Evolutionary conservation across 2,113 vertebrate species (phyloP).

Genomic region (Eublepharis macularius): DNA sequence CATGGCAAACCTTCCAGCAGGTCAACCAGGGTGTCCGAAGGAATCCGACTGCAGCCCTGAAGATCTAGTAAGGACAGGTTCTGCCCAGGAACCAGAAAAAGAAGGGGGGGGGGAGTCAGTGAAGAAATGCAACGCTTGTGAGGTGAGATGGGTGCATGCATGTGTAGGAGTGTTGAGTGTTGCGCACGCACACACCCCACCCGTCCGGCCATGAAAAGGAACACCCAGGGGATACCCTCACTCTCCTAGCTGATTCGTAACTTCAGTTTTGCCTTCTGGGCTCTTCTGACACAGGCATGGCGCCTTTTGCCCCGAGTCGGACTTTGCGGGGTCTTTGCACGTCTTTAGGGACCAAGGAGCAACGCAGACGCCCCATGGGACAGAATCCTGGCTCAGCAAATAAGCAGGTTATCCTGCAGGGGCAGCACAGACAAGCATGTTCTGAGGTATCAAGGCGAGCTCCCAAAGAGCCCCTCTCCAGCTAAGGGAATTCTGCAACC

Average conservation of each 20-base stretch:
- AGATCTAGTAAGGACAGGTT: constrained; percentile 58
- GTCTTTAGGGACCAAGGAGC: background rate
- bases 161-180: too few species aligned
- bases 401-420: too few species aligned
- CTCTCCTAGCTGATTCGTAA: background rate
- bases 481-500: too few species aligned
- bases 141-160: too few species aligned
- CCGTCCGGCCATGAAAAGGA: background rate
- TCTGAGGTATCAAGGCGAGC: too few species aligned
- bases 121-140: too few species aligned
- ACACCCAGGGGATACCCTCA: background rate
- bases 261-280: background rate
- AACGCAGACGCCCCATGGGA: too few species aligned
- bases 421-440: too few species aligned
- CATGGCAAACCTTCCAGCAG: constrained; percentile 43
- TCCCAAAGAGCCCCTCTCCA: background rate
- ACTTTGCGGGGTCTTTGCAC: background rate
- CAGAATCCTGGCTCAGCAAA: background rate
- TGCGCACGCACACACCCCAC: background rate
- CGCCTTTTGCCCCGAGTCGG: background rate
- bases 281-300: too few species aligned
- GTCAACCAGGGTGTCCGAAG: background rate
- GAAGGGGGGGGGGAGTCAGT: too few species aligned
- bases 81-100: background rate
- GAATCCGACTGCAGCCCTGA: constrained; percentile 56